Evolutionary conservation across 2,888 invertebrate species (phyloP).

Genomic region (Rapana venosa): DNA sequence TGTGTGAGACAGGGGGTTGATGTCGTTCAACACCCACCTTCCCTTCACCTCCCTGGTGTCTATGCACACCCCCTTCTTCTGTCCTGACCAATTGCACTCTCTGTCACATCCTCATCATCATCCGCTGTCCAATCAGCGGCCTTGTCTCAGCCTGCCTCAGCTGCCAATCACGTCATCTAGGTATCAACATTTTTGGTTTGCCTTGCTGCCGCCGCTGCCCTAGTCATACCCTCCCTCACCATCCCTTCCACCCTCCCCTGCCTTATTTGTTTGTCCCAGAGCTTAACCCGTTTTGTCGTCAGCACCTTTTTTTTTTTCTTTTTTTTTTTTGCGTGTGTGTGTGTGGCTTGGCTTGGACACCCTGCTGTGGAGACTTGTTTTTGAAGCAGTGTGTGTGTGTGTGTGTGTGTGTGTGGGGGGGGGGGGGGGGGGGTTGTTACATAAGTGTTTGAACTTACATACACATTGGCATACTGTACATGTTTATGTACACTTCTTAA

Average conservation of each 20-base stretch:
- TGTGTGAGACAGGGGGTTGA: conserved; percentile 65
- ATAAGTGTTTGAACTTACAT: no score
- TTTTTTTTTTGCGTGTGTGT: no score
- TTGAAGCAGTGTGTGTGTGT: conserved; percentile 7
- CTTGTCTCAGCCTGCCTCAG: conserved; percentile 44
- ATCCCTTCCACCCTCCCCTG: background rate
- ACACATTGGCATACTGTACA: no score
- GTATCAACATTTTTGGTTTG: conserved; percentile 16
- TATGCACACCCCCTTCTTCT: conserved; percentile 64
- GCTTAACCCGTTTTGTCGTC: background rate
- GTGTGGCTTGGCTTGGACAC: background rate
- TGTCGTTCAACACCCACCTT: conserved; percentile 66
- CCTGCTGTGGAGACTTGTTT: background rate
- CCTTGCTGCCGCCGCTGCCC: background rate
- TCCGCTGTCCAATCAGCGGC: conserved; percentile 41
- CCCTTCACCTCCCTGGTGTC: conserved; percentile 68
- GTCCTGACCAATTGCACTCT: conserved; percentile 48
- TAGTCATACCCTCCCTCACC: background rate
- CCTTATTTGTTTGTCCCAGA: background rate
- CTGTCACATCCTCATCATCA: conserved; percentile 30
- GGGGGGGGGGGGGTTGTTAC: no score
- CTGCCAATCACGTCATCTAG: conserved; percentile 36
- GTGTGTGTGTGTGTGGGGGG: background rate
- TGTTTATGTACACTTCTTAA: no score
- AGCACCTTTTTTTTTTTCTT: background rate